Conservation (phyloP, 2,797 vertebrate genomes). For the Mormyrus proboscirostris region DNA sequence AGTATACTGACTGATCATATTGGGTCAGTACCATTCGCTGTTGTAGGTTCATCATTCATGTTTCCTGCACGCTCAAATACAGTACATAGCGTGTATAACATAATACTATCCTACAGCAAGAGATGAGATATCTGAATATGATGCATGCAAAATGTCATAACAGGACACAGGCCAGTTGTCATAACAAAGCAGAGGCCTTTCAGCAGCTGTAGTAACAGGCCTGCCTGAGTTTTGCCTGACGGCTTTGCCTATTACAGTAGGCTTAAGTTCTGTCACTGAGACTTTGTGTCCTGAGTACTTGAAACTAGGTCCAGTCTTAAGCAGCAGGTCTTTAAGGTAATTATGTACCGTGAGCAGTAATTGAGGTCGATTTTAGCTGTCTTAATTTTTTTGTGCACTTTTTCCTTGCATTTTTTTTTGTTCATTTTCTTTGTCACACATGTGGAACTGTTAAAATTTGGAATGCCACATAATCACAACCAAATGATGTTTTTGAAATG, state of each 20-base stretch:
- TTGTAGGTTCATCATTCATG: not conserved
- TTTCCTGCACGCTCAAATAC: not conserved
- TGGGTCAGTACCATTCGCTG: not conserved
- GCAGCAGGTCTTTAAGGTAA: slow-evolving; percentile 40
- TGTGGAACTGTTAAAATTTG: slow-evolving; percentile 24
- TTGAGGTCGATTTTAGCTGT: slow-evolving; percentile 22
- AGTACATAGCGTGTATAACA: not conserved
- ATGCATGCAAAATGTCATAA: slow-evolving; percentile 2
- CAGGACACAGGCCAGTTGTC: not conserved
- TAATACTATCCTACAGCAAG: not conserved
- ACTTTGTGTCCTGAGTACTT: not conserved
- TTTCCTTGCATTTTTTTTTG: not conserved
- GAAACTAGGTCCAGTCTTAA: not conserved
- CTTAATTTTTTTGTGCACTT: slow-evolving; percentile 22
- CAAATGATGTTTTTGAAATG: slow-evolving; percentile 39
- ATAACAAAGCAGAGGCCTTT: not conserved
- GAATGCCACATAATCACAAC: slow-evolving; percentile 35
- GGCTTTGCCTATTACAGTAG: not conserved
- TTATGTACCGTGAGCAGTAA: slow-evolving; percentile 39
- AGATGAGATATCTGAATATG: not conserved
- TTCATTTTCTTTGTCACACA: slow-evolving; percentile 28
- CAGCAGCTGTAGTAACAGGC: not conserved
- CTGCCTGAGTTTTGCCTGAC: not conserved
- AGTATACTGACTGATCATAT: not conserved
- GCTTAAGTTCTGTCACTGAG: not conserved